Evolutionary conservation across 2,888 invertebrate species (phyloP), one percentile per base, ranked within the genome.

Genomic region (Drosophila cracens): DNA sequence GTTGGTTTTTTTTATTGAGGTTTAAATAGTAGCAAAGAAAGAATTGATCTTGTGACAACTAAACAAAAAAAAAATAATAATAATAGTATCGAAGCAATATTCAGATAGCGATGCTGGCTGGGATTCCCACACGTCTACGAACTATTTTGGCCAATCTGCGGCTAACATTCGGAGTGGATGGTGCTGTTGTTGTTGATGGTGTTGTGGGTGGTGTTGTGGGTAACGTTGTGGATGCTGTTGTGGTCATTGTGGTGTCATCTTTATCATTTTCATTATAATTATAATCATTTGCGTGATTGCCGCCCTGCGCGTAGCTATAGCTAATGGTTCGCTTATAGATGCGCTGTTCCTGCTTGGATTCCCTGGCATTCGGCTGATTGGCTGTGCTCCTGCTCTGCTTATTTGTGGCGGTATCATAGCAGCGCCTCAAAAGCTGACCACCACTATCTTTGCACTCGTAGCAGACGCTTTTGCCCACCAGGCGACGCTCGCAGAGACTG

Each of bases 241-340:
- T 27, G 38, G 46, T 11, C 18, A n/a, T 29, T 18, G n/a, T 11
- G 27, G 18, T 6, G 8, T 7, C n/a, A 4, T 48, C 36, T 10
- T 49, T 53, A 61, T 31, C 58, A 18, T 62, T 53, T 43, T 58
- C 63, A 38, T 56, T 73, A 11, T 46, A 25, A 46, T 46, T 25
- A 10, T 38, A 1, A 7, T 13, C 13, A 13, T 61, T 33, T n/a
- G 33, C 38, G 34, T 36, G 56, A 10, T 61, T 57, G 51, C 62
- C 63, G 40, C 59, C 77, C 52, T 77, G 67, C 11, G 81, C 76
- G 36, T 81, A 89, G 66, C 81, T 86, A 58, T 92, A 91, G 29
- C 82, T 87, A 25, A 90, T 81, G 62, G 91, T 92, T 54, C 92
- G 87, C 73, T 92, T 92, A 57, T 87, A 89, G 61, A 92, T 83